phyloP scores from a whole-genome alignment of 2,113 vertebrate species.

The Anhinga rufa region DNA sequence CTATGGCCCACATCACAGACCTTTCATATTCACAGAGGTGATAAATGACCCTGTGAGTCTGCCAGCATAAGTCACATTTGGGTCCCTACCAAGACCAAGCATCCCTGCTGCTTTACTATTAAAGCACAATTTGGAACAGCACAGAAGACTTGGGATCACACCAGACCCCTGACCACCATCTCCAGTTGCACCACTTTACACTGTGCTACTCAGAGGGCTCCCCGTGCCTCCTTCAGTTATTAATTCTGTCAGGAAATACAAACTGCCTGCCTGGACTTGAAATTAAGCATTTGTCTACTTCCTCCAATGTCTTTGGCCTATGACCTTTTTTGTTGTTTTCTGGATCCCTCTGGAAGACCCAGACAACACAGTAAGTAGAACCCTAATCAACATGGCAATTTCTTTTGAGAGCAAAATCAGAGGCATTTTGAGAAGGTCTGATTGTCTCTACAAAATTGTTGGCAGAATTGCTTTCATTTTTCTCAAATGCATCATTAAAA shows the following conservation, averaged over 20 bases:
- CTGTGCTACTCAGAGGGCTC: not conserved
- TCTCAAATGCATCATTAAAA: not conserved
- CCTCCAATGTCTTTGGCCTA: not conserved
- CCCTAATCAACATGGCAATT: not conserved
- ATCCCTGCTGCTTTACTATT: not conserved
- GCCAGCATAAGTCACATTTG: not conserved
- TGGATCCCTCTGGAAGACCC: not conserved
- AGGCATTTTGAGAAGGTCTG: not conserved
- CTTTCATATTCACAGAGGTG: not conserved
- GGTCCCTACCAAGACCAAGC: not conserved
- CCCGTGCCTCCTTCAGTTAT: not conserved
- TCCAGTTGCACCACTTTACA: not conserved
- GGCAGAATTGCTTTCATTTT: not conserved
- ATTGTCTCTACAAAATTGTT: not conserved
- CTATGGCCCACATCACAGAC: not conserved
- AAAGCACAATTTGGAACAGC: not conserved
- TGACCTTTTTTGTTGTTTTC: not conserved
- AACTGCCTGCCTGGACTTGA: not conserved
- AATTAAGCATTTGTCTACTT: not conserved
- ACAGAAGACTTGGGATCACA: not conserved
- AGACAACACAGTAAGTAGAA: not conserved
- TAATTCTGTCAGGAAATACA: not conserved
- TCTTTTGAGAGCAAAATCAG: not conserved
- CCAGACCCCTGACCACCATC: not conserved
- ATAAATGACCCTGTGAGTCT: not conserved